Evolutionary conservation across 2,797 vertebrate genomes (phyloP).

Genomic region (Chelon auratus): DNA sequence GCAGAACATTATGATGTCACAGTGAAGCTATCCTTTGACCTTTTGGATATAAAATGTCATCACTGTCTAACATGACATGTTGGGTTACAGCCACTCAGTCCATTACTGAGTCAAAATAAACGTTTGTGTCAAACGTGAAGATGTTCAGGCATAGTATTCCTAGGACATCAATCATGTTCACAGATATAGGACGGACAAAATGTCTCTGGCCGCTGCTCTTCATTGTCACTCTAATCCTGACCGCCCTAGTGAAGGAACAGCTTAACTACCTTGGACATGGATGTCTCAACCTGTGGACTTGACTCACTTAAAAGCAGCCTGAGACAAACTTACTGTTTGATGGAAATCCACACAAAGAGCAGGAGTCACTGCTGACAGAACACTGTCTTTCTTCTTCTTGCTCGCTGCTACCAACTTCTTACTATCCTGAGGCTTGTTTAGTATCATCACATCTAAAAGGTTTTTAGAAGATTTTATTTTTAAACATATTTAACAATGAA

Average conservation of each 20-base stretch:
- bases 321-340: constrained; percentile 78
- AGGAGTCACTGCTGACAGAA: constrained; percentile 78
- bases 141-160: too few species aligned
- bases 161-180: too few species aligned
- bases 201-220: not conserved
- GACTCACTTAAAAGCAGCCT: not conserved
- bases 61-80: too few species aligned
- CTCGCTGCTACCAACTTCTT: constrained; percentile 45
- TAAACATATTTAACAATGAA: too few species aligned
- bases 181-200: too few species aligned
- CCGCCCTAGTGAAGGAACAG: not conserved
- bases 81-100: too few species aligned
- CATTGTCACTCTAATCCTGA: not conserved
- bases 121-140: too few species aligned
- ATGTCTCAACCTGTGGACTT: not conserved
- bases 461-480: constrained; percentile 2
- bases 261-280: not conserved
- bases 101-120: too few species aligned
- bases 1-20: too few species aligned
- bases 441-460: constrained; percentile 86
- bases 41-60: too few species aligned
- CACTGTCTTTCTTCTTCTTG: constrained; percentile 69
- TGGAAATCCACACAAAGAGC: constrained; percentile 91
- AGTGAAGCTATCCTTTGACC: too few species aligned
- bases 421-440: constrained; percentile 67